phyloP scores from a whole-genome alignment of 2,888 invertebrate species.

The Atethmia centrago region DNA sequence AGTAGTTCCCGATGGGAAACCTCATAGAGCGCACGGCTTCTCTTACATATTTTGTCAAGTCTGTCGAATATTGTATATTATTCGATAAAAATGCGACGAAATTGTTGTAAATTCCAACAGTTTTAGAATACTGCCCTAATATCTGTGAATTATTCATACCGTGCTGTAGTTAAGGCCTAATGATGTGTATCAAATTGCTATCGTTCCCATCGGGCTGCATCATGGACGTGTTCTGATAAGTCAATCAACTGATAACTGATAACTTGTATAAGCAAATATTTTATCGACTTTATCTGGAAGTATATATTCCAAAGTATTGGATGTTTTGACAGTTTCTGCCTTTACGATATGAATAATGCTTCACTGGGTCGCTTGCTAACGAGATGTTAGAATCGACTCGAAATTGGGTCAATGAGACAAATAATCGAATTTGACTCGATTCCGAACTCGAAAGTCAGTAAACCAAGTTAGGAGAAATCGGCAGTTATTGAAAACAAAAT shows the following conservation, averaged over 20 bases:
- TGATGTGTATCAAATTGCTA: constrained; percentile 30
- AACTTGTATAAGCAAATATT: constrained; percentile 56
- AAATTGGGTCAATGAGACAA: not conserved
- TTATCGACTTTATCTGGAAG: constrained; percentile 50
- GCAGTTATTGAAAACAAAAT: not conserved
- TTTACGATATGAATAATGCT: not conserved
- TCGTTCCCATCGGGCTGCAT: constrained; percentile 35
- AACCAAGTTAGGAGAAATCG: not conserved
- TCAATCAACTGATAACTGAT: constrained; percentile 70
- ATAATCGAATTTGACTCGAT: constrained; percentile 1
- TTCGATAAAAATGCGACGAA: not conserved
- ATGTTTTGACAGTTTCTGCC: constrained; percentile 19
- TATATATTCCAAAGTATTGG: constrained; percentile 35
- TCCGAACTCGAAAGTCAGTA: not conserved
- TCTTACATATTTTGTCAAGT: not conserved
- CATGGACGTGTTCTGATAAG: constrained; percentile 61
- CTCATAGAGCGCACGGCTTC: not conserved
- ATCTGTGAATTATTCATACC: not conserved
- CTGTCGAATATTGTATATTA: too few species aligned
- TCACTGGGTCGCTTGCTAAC: not conserved
- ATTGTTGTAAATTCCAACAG: not conserved
- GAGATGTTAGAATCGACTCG: not conserved
- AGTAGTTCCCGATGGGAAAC: not conserved
- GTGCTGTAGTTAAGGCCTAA: constrained; percentile 4
- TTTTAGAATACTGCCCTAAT: not conserved